phyloP scores from a whole-genome alignment of 2,797 vertebrate species.

The Apodemus agrarius region DNA sequence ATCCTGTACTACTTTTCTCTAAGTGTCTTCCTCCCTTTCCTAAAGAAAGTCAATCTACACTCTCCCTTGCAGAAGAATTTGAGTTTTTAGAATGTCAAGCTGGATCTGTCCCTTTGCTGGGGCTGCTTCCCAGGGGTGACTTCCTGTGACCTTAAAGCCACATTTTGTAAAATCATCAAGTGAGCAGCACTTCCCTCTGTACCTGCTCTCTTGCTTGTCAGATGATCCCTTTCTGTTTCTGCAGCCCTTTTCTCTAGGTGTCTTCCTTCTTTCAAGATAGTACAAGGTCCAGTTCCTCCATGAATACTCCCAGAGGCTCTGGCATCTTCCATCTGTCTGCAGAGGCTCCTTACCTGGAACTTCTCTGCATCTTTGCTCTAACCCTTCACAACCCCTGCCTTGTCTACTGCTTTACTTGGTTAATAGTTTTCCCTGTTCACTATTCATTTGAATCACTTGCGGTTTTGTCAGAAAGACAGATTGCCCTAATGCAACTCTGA shows the following conservation, averaged over 20 bases:
- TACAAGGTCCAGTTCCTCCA: neutral
- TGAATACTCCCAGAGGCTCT: neutral
- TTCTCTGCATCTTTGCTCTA: neutral
- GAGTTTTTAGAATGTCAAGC: conserved; percentile 77
- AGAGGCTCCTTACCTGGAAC: neutral
- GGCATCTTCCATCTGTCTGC: neutral
- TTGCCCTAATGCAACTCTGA: neutral
- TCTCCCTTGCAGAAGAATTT: conserved; percentile 74
- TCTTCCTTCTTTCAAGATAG: neutral
- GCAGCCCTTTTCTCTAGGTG: conserved; percentile 68
- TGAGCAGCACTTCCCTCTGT: conserved; percentile 85
- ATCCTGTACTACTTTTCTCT: neutral
- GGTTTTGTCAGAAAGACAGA: conserved; percentile 35
- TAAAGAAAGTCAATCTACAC: neutral
- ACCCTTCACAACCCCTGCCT: neutral
- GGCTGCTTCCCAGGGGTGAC: conserved; percentile 83
- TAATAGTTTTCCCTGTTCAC: conserved; percentile 4
- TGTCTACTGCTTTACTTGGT: conserved; percentile 32
- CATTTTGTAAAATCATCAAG: conserved; percentile 87
- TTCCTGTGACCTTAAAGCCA: conserved; percentile 86
- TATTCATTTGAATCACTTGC: conserved; percentile 11
- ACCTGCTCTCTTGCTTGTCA: conserved; percentile 86
- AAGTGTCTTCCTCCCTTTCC: neutral
- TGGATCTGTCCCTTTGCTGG: conserved; percentile 41
- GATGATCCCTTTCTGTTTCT: conserved; percentile 85